Evolutionary conservation across 2,888 invertebrate genomes (phyloP), one percentile per base, ranked within the genome.

Genomic region (Melanostoma mellinum): DNA sequence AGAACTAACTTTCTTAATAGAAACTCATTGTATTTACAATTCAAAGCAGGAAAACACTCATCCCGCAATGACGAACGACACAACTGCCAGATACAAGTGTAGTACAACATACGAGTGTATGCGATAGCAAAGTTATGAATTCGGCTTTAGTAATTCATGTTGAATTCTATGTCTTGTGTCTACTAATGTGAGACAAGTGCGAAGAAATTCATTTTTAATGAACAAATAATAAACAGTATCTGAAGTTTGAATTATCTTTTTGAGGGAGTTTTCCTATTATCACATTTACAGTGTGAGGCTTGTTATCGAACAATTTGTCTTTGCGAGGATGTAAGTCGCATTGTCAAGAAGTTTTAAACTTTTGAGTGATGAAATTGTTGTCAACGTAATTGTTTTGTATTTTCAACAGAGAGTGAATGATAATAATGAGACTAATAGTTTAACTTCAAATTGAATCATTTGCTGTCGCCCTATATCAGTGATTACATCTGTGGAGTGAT

Each of bases 11-110:
- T 76, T 60, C 76, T 53, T 75, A 76, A 81, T 81, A 75, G 72
- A 68, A 77, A 72, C 76, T 81, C 61, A 76, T 81, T 77, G 76
- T 81, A 60, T 81, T 81, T 77, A 76, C 76, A 80, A 80, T 80
- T 80, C 80, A 80, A 71, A 75, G 69, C 44, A 80, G 75, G 52
- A n/a, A 38, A 46, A 60, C 58, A 75, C 56, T 56, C 55, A 36
- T 55, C 55, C 50, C 33, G 48, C 44, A 32, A 33, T 46, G 20
- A 40, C 36, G 8, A 6, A 10, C 20, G 10, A n/a, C 20, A 20
- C 20, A 20, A 20, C 20, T 20, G 20, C 20, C 20, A 20, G 20
- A 20, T 20, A 20, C 20, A 20, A 20, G 20, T 20, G 20, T 20
- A 20, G 20, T 20, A 20, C 20, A 20, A 20, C 20, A 20, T 20